Conservation (phyloP, 2,113 vertebrate species). For the Cryptotis parvus region DNA sequence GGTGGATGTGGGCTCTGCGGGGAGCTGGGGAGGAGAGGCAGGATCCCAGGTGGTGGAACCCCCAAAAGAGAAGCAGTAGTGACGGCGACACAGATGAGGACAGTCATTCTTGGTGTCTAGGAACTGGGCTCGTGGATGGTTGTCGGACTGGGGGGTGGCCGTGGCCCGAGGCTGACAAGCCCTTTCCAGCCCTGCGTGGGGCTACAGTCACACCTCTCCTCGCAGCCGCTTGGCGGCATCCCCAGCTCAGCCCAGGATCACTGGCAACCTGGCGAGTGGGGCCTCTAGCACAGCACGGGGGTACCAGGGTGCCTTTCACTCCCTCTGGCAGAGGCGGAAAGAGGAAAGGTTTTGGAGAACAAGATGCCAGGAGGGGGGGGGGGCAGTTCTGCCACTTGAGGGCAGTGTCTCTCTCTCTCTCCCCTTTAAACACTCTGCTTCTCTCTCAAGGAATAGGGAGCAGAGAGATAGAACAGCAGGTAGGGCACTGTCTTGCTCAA, state of each 20-base stretch:
- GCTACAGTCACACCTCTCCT: neutral
- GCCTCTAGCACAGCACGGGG: neutral
- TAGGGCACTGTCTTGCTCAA: neutral
- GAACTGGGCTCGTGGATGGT: neutral
- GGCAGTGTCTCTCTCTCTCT: neutral
- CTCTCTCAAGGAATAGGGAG: slow-evolving; percentile 38
- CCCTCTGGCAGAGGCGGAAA: neutral
- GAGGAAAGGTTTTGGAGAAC: slow-evolving; percentile 15
- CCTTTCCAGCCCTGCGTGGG: neutral
- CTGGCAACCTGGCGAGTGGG: neutral
- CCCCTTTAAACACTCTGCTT: slow-evolving; percentile 3
- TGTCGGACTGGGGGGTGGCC: neutral
- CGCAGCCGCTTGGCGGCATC: neutral
- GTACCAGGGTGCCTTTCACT: neutral
- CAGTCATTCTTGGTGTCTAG: neutral
- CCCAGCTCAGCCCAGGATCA: neutral
- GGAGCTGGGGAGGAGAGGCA: neutral
- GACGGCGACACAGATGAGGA: neutral
- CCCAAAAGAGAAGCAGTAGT: neutral
- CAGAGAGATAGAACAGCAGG: no score
- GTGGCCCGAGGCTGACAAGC: neutral
- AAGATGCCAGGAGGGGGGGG: neutral
- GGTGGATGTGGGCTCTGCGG: neutral
- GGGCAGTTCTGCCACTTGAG: neutral
- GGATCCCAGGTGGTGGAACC: neutral